Evolutionary conservation across 2,888 invertebrate genomes (phyloP).

Genomic region (Amphipyra tragopoginis): DNA sequence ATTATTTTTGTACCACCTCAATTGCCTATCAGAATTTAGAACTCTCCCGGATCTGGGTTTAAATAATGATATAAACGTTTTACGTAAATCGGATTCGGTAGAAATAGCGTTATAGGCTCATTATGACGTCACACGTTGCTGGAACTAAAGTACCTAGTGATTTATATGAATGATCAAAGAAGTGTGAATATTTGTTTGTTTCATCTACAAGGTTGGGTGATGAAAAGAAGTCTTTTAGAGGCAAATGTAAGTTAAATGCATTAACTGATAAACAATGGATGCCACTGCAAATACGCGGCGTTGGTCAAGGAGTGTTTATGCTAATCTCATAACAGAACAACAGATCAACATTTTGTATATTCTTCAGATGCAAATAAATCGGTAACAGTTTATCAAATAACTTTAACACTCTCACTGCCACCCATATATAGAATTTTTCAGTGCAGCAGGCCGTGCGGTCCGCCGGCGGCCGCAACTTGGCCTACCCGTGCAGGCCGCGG

Average conservation of each 20-base stretch:
- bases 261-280: no score
- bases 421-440: no score
- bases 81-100: slow-evolving; percentile 30
- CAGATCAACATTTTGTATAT: no score
- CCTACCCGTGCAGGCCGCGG: no score
- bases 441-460: no score
- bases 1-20: slow-evolving; percentile 25
- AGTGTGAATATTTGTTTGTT: slow-evolving; percentile 2
- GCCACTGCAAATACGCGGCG: no score
- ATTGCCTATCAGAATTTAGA: slow-evolving; percentile 1
- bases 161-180: slow-evolving; percentile 41
- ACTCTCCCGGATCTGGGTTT: slow-evolving; percentile 36
- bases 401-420: no score
- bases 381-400: no score
- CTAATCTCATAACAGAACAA: no score
- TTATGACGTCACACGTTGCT: slow-evolving; percentile 35
- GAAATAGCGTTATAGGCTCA: slow-evolving; percentile 38
- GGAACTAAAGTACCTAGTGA: slow-evolving; percentile 13
- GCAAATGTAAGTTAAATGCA: neutral
- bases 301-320: no score
- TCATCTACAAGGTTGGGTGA: neutral
- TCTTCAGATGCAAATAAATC: no score
- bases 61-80: slow-evolving; percentile 43
- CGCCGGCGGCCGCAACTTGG: no score
- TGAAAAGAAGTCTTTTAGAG: neutral